Conservation (phyloP, 2,888 invertebrate species). For the Magallana nippona region DNA sequence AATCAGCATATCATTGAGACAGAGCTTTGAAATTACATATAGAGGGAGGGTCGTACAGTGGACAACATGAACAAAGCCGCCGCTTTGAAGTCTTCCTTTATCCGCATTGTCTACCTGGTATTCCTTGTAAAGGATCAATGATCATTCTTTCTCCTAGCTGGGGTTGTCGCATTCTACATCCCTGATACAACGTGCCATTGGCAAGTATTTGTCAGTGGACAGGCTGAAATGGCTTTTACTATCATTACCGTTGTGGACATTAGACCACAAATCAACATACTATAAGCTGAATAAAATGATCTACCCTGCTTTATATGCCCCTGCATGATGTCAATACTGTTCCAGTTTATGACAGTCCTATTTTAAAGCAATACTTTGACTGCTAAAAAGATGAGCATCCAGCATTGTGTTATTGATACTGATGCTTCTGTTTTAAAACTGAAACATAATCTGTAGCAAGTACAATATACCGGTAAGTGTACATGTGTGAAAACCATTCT, state of each 20-base stretch:
- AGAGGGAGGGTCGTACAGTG: constrained; percentile 31
- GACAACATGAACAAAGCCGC: constrained; percentile 25
- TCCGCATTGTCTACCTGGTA: constrained; percentile 32
- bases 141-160: constrained; percentile 17
- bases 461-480: too few relatives aligned
- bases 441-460: too few relatives aligned
- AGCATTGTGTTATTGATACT: too few relatives aligned
- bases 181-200: constrained; percentile 15
- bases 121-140: constrained; percentile 21
- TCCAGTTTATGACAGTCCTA: too few relatives aligned
- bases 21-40: constrained; percentile 21
- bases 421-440: too few relatives aligned
- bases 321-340: too few relatives aligned
- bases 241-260: not conserved
- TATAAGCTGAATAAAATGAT: too few relatives aligned
- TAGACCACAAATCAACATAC: too few relatives aligned
- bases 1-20: constrained; percentile 41
- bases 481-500: too few relatives aligned
- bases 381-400: too few relatives aligned
- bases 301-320: too few relatives aligned
- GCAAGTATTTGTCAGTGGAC: not conserved
- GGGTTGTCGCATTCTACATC: constrained; percentile 23
- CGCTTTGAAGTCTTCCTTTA: constrained; percentile 39
- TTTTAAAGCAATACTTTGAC: too few relatives aligned
- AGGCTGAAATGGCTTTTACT: not conserved